Evolutionary conservation across 2,113 vertebrate genomes (phyloP).

Genomic region (Chaenocephalus aceratus): DNA sequence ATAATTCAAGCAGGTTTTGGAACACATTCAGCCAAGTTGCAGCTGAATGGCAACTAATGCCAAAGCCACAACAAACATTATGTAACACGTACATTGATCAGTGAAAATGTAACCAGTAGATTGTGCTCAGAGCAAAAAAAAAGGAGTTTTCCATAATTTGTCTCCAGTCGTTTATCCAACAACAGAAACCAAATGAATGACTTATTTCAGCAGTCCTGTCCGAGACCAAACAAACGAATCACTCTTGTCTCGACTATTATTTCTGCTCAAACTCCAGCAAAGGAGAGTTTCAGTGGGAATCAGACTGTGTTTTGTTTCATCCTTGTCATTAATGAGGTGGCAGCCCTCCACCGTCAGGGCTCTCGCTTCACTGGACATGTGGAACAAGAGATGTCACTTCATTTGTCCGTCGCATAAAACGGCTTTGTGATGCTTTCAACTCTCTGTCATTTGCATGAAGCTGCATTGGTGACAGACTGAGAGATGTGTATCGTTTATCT

Average conservation of each 20-base stretch:
- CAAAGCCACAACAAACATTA: background rate
- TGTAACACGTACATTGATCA: background rate
- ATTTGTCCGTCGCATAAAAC: slow-evolving; percentile 50
- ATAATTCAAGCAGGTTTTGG: background rate
- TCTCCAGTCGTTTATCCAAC: slow-evolving; percentile 1
- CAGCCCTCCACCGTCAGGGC: slow-evolving; percentile 37
- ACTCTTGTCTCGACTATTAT: slow-evolving; percentile 38
- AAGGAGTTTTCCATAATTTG: background rate
- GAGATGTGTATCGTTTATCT: slow-evolving; percentile 1
- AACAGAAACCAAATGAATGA: slow-evolving; percentile 8
- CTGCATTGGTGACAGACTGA: background rate
- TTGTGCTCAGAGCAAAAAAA: background rate
- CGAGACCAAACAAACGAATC: slow-evolving; percentile 11
- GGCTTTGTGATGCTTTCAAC: slow-evolving; percentile 32
- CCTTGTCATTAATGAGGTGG: slow-evolving; percentile 64
- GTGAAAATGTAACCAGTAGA: background rate
- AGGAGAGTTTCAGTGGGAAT: slow-evolving; percentile 51
- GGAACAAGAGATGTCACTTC: slow-evolving; percentile 42
- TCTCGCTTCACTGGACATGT: slow-evolving; percentile 56
- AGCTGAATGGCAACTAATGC: background rate
- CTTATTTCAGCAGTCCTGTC: slow-evolving; percentile 23
- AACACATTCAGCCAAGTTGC: background rate
- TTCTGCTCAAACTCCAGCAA: slow-evolving; percentile 52
- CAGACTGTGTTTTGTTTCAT: slow-evolving; percentile 54
- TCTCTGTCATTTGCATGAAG: slow-evolving; percentile 1